A percentile compares a stretch with the other conserved stretches of the same genome.
Conservation (phyloP, 2,113 vertebrate species). For the Xiphophorus couchianus region DNA sequence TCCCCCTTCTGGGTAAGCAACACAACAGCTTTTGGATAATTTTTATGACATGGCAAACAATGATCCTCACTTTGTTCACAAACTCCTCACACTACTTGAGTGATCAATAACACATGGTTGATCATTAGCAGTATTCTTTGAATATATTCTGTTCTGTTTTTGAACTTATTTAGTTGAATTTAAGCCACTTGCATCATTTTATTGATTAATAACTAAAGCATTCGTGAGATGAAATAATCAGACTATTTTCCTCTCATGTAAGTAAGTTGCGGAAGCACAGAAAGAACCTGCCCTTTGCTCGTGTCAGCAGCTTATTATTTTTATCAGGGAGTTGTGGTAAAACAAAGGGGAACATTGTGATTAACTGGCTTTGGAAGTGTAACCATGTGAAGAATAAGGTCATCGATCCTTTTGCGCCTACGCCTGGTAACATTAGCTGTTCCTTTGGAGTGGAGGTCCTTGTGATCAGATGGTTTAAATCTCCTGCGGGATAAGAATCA, state of each 20-base stretch:
- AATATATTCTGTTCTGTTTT: background rate
- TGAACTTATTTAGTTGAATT: background rate
- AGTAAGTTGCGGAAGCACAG: background rate
- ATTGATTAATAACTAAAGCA: background rate
- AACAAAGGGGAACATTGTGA: background rate
- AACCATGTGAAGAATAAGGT: background rate
- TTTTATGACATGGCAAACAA: background rate
- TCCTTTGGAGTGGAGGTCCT: background rate
- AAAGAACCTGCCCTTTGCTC: background rate
- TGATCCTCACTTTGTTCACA: background rate
- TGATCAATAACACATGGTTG: background rate
- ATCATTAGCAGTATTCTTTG: background rate
- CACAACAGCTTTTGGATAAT: background rate
- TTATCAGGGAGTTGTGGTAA: background rate
- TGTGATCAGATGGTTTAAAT: background rate
- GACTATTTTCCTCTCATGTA: background rate
- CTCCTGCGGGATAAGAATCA: background rate
- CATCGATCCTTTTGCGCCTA: background rate
- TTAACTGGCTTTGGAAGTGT: conserved; percentile 1
- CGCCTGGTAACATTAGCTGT: background rate
- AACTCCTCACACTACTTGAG: background rate
- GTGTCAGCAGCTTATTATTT: background rate
- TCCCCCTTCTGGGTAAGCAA: background rate
- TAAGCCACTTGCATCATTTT: background rate
- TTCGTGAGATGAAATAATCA: background rate